Percentiles rank a stretch among this genome's conserved stretches.
These are phyloP conservation scores for Streblospio benedicti DNA, from an alignment of 1,140 invertebrate genomes.

Conservation along the genomic window DNA sequence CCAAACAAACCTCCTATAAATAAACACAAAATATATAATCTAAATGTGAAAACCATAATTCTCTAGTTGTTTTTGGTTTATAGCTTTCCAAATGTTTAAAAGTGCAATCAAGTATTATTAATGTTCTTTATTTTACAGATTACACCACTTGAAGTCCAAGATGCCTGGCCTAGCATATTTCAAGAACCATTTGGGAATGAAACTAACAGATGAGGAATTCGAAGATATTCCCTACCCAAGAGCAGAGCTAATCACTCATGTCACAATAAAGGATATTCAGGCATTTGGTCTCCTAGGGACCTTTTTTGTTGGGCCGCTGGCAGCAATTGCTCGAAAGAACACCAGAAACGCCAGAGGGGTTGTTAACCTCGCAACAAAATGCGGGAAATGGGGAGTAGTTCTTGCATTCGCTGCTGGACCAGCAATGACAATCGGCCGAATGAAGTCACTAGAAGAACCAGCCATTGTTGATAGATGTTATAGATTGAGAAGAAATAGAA, in stretches of 20 bases:
- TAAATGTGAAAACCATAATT: too few species aligned
- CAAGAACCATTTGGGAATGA: conserved; percentile 4
- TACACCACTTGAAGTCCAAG: too few species aligned
- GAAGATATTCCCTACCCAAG: conserved; percentile 15
- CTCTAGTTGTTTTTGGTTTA: too few species aligned
- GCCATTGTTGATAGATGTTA: conserved; percentile 10
- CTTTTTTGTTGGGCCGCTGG: conserved; percentile 6
- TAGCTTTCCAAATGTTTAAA: too few species aligned
- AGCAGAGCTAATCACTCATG: conserved; percentile 9
- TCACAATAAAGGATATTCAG: conserved; percentile 12
- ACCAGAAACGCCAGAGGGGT: neutral
- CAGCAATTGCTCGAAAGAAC: neutral
- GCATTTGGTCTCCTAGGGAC: conserved; percentile 8
- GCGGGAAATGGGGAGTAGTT: conserved; percentile 12
- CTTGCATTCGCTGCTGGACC: conserved; percentile 12
- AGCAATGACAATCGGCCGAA: conserved; percentile 1
- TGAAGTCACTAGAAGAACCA: conserved; percentile 1
- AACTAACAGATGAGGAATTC: conserved; percentile 13
- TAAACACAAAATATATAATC: too few species aligned
- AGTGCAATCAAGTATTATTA: too few species aligned
- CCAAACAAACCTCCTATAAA: too few species aligned
- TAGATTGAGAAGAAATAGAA: conserved; percentile 7
- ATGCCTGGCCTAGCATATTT: too few species aligned
- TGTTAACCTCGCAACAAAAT: neutral
- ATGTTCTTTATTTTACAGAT: too few species aligned